Base-by-base conservation (phyloP, 2,113 vertebrate genomes). In the Cyphomyrus plagiostoma region DNA sequence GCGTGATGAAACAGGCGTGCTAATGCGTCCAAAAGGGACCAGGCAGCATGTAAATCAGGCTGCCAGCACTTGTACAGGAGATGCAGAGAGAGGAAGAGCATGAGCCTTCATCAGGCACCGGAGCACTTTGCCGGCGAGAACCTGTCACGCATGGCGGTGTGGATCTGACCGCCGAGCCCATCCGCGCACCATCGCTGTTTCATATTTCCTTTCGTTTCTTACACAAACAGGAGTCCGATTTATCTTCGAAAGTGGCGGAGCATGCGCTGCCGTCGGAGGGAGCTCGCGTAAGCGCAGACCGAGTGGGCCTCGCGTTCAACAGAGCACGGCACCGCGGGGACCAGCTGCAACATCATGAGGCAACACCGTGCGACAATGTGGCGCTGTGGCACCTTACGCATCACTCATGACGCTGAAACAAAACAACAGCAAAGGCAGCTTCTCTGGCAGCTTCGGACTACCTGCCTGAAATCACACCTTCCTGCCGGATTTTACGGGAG, bases 1-100 rank as follows among this genome's bases (percentile, higher is more conserved):
- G 88, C 90, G 88, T 89, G 92, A 92, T 90, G 89, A 91, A 92
- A 91, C 58, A 89, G 90, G 90, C 90, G 52, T 87, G 88, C 74
- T 90, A 90, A 90, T 90, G 89, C 39, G 90, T 88, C 89, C 87
- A 92, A 89, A 90, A 87, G 85, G 23, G 35, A 92, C 86, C 90
- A 90, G 90, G 86, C 84, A 90, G 89, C 89, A 56, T 88, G 88
- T 88, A 48, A 88, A 91, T 92, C 77, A 90, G 88, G 88, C 77
- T 49, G 21, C 88, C 88, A 84, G 88, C 48, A 45, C 53, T 74
- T 66, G 42, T 86, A 90, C 52, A 86, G 46, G 13, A 35, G 82
- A 85, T 23, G 13, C 35, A 42, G 42, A 30, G n/a, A 70, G 4
- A 46, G 15, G 10, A 45, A 84, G 23, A 30, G 23, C 30, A n/a